Base-by-base conservation (phyloP, 2,888 invertebrate species). In the Camponotus fellah region DNA sequence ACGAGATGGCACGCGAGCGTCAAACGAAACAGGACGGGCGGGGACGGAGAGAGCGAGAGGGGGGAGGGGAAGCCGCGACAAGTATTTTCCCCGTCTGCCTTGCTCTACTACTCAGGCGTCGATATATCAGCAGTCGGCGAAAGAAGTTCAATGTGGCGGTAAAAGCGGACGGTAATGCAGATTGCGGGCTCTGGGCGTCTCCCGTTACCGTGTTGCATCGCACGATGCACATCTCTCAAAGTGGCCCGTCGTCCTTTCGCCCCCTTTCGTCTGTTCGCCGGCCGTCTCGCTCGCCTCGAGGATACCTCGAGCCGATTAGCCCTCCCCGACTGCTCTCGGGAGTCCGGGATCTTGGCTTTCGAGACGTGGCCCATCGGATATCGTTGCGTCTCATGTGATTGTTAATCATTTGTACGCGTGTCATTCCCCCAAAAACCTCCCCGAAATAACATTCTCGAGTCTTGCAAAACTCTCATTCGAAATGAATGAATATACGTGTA, bases 101-200 rank as follows among this genome's bases (percentile, higher is more conserved):
- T 32, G 66, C 46, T 77, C 37, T 26, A n/a, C 72, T 46, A 72
- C 72, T 77, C 62, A 82, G 71, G 83, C 84, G 85, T 87, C 85
- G 85, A 87, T 84, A 85, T 89, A 89, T 89, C 89, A 89, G 82
- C 89, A 87, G 89, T 89, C 89, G 89, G 89, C 90, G 89, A 89
- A 88, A 91, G 89, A 87, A 87, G 85, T 83, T 83, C 82, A 89
- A 86, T 85, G 84, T 85, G 88, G 89, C 84, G 87, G 84, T 84
- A 88, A 87, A 88, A 86, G 85, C 88, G 85, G 91, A 91, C 85
- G 92, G 91, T 90, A 92, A 92, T 91, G 91, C 91, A 92, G 92
- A 92, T 91, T 90, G 89, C 87, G 79, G 76, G 71, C 82, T 84
- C 84, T 87, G 89, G 85, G 83, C 83, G 80, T 89, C 86, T 87